These are phyloP conservation scores for Perithous albicinctus DNA, from an alignment of 2,888 invertebrate genomes.

Conservation along the genomic window DNA sequence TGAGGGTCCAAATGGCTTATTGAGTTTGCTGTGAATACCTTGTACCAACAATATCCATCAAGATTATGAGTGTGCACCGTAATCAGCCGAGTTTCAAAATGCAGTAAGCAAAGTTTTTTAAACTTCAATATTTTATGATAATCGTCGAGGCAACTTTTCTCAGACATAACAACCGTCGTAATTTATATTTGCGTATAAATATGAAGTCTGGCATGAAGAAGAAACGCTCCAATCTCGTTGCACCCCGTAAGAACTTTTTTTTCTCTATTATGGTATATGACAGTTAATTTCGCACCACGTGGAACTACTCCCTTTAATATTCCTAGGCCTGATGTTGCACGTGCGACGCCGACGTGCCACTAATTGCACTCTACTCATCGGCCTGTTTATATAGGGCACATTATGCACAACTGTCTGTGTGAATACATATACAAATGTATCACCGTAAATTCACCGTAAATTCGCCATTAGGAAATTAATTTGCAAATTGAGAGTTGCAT, in stretches of 20 bases:
- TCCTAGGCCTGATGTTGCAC: background rate
- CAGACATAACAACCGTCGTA: no score
- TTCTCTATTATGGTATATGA: background rate
- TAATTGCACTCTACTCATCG: slow-evolving; percentile 5
- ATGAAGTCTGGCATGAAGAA: background rate
- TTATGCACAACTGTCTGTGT: background rate
- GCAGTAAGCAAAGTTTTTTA: no score
- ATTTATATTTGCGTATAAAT: background rate
- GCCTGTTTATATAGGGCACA: background rate
- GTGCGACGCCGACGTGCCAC: background rate
- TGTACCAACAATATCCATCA: no score
- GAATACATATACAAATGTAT: background rate
- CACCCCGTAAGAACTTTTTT: no score
- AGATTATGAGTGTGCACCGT: no score
- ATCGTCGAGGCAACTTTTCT: no score
- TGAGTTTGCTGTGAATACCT: no score
- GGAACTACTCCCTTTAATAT: slow-evolving; percentile 31
- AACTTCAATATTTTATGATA: no score
- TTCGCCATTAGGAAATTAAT: slow-evolving; percentile 17
- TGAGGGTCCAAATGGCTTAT: no score
- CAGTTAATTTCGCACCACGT: slow-evolving; percentile 12
- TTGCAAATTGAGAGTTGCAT: slow-evolving; percentile 15
- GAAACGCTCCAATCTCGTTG: background rate
- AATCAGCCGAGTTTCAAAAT: no score
- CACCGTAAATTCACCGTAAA: no score